Percentiles rank a stretch among this genome's conserved stretches.
These are phyloP conservation scores for Halcyon malimbica DNA, from an alignment of 2,113 vertebrate species.

Conservation along the genomic window DNA sequence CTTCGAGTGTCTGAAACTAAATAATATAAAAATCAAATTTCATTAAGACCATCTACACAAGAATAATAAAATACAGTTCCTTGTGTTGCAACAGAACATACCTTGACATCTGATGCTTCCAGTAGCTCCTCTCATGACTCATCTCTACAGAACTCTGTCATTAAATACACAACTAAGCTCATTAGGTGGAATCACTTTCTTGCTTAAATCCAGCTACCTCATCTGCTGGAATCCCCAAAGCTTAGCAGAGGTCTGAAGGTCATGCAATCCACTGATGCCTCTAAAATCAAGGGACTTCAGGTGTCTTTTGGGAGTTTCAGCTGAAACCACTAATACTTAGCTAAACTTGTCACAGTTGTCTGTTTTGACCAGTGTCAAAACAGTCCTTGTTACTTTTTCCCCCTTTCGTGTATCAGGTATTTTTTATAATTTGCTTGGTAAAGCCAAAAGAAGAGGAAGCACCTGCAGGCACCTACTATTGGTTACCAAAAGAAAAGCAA, in stretches of 20 bases:
- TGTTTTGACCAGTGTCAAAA: background rate
- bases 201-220: background rate
- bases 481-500: constrained; percentile 73
- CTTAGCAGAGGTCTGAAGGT: background rate
- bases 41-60: background rate
- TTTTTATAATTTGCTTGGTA: constrained; percentile 63
- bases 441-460: constrained; percentile 59
- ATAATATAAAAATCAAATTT: background rate
- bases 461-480: constrained; percentile 62
- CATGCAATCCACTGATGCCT: background rate
- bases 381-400: background rate
- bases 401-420: constrained; percentile 37
- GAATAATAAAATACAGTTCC: background rate
- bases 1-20: constrained; percentile 5
- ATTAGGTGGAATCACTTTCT: background rate
- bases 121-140: background rate
- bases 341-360: background rate
- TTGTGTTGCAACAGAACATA: background rate
- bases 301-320: background rate
- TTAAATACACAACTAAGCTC: background rate
- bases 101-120: background rate
- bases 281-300: fast-evolving
- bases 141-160: background rate
- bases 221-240: background rate
- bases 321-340: background rate